Evolutionary conservation across 2,113 vertebrate species (phyloP).

Genomic region (Todiramphus saurophagus): DNA sequence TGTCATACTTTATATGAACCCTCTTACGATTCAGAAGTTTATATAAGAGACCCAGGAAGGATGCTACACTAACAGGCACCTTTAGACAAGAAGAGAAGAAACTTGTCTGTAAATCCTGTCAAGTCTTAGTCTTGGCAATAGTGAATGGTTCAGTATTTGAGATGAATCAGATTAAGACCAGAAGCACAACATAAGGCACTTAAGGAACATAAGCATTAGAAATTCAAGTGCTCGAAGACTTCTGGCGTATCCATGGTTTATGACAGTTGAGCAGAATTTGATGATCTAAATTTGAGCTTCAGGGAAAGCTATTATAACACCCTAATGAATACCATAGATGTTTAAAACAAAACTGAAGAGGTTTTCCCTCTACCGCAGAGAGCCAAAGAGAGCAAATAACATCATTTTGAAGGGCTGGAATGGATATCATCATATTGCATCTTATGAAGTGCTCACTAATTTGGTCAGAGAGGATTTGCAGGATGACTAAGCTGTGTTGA

Average conservation of each 20-base stretch:
- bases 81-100: neutral
- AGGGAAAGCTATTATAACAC: neutral
- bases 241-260: neutral
- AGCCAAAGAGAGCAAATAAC: neutral
- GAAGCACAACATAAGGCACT: constrained; percentile 33
- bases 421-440: neutral
- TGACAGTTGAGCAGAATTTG: neutral
- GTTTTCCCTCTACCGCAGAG: neutral
- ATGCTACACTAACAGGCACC: neutral
- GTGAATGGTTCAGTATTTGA: neutral
- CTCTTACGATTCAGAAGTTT: constrained; percentile 32
- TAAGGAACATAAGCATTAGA: constrained; percentile 6
- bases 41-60: constrained; percentile 8
- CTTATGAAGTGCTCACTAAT: neutral
- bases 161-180: constrained; percentile 33
- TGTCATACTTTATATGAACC: constrained; percentile 23
- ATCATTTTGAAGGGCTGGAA: neutral
- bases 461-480: neutral
- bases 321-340: neutral
- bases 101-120: neutral
- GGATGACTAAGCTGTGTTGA: neutral
- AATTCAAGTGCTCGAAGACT: neutral
- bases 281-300: neutral
- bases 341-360: neutral
- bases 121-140: constrained; percentile 6